These are phyloP conservation scores for Vanessa tameamea DNA, from an alignment of 1,140 invertebrate genomes.

Conservation along the genomic window DNA sequence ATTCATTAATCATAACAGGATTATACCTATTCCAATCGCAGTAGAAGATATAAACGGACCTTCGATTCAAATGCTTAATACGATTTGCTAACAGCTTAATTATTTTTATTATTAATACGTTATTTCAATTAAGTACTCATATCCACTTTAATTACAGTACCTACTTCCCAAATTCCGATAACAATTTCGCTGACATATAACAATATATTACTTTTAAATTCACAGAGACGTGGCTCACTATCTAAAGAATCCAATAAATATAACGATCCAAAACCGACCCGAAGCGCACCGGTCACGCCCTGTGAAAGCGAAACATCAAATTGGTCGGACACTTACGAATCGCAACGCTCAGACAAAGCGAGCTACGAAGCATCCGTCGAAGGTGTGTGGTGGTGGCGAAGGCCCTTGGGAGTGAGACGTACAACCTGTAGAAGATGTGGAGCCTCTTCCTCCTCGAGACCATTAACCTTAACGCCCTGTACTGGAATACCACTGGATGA, in stretches of 20 bases:
- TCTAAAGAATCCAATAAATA: conserved; percentile 56
- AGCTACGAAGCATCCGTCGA: conserved; percentile 53
- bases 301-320: conserved; percentile 66
- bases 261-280: conserved; percentile 54
- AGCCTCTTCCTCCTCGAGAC: conserved; percentile 61
- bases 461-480: conserved; percentile 61
- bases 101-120: too few relatives aligned
- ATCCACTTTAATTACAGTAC: too few relatives aligned
- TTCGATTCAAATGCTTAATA: too few relatives aligned
- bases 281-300: conserved; percentile 69
- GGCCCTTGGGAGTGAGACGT: conserved; percentile 59
- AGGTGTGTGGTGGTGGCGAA: conserved; percentile 68
- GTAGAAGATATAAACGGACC: too few relatives aligned
- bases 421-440: conserved; percentile 57
- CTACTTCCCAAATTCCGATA: too few relatives aligned
- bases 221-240: conserved; percentile 69
- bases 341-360: conserved; percentile 48
- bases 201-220: conserved; percentile 10
- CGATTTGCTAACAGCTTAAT: too few relatives aligned
- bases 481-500: conserved; percentile 45
- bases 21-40: too few relatives aligned
- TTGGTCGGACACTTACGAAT: conserved; percentile 52
- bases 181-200: too few relatives aligned
- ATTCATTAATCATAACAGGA: too few relatives aligned
- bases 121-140: too few relatives aligned